These are phyloP conservation scores for Erythrocebus patas DNA, from an alignment of 2,113 vertebrate species.

Conservation along the genomic window DNA sequence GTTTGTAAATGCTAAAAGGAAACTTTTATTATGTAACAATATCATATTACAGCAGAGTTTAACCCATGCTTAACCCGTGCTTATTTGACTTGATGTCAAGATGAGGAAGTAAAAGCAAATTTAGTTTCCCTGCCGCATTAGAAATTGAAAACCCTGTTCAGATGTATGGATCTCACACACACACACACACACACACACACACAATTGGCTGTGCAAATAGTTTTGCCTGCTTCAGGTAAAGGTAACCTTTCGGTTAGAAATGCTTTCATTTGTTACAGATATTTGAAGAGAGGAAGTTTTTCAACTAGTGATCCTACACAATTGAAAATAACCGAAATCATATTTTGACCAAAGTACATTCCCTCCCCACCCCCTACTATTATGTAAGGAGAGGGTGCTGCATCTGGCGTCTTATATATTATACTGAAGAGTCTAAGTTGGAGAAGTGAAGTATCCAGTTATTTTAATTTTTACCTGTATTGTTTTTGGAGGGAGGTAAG, in stretches of 20 bases:
- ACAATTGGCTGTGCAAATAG: neutral
- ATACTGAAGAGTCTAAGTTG: slow-evolving; percentile 3
- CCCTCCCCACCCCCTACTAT: neutral
- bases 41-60: neutral
- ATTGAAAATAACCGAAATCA: neutral
- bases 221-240: slow-evolving; percentile 33
- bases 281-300: slow-evolving; percentile 29
- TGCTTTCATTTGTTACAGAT: neutral
- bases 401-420: slow-evolving; percentile 15
- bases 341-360: slow-evolving; percentile 17
- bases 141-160: slow-evolving; percentile 5
- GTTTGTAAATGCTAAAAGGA: slow-evolving; percentile 58
- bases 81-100: slow-evolving; percentile 46
- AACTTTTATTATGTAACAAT: slow-evolving; percentile 58
- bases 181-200: no score
- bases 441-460: neutral
- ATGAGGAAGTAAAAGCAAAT: slow-evolving; percentile 52
- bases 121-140: slow-evolving; percentile 32
- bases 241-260: slow-evolving; percentile 28
- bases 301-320: neutral
- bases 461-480: neutral
- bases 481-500: neutral
- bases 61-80: neutral
- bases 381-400: slow-evolving; percentile 49
- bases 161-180: neutral